These are phyloP conservation scores for Synodontis membranacea DNA, from an alignment of 2,113 vertebrate genomes.

Conservation along the genomic window DNA sequence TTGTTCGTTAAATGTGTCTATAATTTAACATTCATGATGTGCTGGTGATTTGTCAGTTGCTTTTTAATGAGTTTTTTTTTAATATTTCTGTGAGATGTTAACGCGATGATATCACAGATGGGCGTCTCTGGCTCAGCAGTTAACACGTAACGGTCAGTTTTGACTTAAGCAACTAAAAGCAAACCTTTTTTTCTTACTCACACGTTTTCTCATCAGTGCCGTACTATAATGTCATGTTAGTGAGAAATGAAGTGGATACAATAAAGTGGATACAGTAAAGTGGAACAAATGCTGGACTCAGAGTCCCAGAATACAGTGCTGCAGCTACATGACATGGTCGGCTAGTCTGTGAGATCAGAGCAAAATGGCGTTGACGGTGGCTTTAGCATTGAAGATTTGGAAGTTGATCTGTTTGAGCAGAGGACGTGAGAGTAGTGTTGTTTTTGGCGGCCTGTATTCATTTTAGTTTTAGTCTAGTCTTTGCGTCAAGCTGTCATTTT, in stretches of 20 bases:
- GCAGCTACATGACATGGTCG: neutral
- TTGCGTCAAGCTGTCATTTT: no score
- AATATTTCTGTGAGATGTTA: neutral
- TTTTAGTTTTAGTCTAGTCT: no score
- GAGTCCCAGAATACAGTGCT: neutral
- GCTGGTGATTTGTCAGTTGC: neutral
- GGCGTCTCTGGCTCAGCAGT: neutral
- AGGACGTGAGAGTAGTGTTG: no score
- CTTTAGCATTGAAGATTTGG: neutral
- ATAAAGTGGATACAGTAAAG: neutral
- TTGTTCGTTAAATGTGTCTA: neutral
- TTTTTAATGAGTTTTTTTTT: neutral
- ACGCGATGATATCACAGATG: neutral
- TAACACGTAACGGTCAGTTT: no score
- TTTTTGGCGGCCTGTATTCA: no score
- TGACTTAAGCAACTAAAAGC: no score
- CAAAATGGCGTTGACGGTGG: neutral
- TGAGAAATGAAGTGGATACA: neutral
- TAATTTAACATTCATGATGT: neutral
- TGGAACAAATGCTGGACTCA: neutral
- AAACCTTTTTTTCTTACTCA: no score
- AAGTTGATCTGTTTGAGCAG: neutral
- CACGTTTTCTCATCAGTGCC: neutral
- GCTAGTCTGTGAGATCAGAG: neutral
- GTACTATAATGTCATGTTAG: no score